Evolutionary conservation across 2,888 invertebrate genomes (phyloP), one percentile per base, ranked within the genome.

Genomic region (Psylliodes chrysocephalus): DNA sequence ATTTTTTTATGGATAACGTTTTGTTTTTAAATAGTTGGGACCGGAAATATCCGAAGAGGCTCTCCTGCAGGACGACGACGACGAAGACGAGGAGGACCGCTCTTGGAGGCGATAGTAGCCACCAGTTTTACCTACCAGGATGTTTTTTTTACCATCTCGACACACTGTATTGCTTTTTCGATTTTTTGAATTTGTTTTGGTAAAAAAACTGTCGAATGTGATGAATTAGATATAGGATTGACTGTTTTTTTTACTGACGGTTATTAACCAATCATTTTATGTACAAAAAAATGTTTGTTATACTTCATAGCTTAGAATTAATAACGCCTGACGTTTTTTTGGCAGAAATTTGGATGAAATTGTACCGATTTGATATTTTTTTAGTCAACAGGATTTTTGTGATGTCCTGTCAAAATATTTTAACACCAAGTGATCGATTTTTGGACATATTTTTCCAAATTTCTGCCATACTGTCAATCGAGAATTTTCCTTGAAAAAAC

Each of bases 61-160:
- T 56, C 86, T 92, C 15, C 86, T 95, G 8, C 91, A 91, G 74
- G 91, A 90, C 74, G 91, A 91, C 73, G 92, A 95, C 76, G 95
- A 95, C 66, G 95, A 95, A 52, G 95, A 95, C 44, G 93, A 94
- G 10, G 91, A 92, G 80, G 91, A 93, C 74, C 87, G 95, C 70
- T 93, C 94, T 19, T 96, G 96, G 96, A 86, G 95, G 70, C 94
- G 95, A 91, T 94, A 87, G 91, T 78, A 54, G 18, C 15, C 17
- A 4, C 17, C 4, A 33, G 8, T 17, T n/a, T n/a, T 14, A 47
- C 47, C n/a, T n/a, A 28, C 12, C 44, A 38, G 22, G 18, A 42
- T 61, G n/a, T 42, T 42, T 52, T 51, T 55, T 51, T 52, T 52
- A 52, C 60, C 33, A 51, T 44, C 25, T 52, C 22, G 60, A 44